These are phyloP conservation scores for Pyrochroa serraticornis DNA, from an alignment of 2,888 invertebrate genomes.

Conservation along the genomic window DNA sequence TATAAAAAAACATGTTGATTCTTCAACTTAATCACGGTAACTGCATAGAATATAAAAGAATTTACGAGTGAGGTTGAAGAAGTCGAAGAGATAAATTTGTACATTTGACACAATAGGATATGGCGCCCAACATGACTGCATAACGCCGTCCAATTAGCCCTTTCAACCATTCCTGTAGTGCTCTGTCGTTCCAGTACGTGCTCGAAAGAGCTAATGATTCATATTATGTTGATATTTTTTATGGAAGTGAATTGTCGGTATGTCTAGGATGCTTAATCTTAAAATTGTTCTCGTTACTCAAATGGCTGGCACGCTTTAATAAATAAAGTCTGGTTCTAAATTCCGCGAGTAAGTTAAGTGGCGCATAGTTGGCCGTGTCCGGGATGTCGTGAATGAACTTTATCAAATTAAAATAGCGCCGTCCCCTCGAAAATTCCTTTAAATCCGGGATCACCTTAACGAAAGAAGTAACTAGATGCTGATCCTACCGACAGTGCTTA, in stretches of 20 bases:
- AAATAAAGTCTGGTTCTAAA: conserved; percentile 39
- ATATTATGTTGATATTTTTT: conserved; percentile 39
- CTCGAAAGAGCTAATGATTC: conserved; percentile 37
- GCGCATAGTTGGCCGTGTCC: conserved; percentile 52
- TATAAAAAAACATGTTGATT: too few species aligned
- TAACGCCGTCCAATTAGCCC: conserved; percentile 30
- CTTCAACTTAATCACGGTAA: too few species aligned
- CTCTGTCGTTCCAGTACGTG: conserved; percentile 28
- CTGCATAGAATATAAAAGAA: too few species aligned
- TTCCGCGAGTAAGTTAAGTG: conserved; percentile 49
- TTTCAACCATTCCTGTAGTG: conserved; percentile 32
- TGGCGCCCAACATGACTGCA: conserved; percentile 5
- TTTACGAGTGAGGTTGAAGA: too few species aligned
- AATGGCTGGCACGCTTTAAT: conserved; percentile 50
- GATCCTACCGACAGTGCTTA: conserved; percentile 1
- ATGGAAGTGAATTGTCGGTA: conserved; percentile 37
- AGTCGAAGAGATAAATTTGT: too few species aligned
- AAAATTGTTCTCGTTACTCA: conserved; percentile 48
- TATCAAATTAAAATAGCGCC: conserved; percentile 8
- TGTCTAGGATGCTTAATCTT: conserved; percentile 42
- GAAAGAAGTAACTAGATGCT: not conserved
- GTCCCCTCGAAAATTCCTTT: conserved; percentile 1
- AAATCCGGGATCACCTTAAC: not conserved
- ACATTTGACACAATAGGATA: too few species aligned
- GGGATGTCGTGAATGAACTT: conserved; percentile 56